Conservation (phyloP, 1,140 invertebrate species). For the Coptotermes formosanus region DNA sequence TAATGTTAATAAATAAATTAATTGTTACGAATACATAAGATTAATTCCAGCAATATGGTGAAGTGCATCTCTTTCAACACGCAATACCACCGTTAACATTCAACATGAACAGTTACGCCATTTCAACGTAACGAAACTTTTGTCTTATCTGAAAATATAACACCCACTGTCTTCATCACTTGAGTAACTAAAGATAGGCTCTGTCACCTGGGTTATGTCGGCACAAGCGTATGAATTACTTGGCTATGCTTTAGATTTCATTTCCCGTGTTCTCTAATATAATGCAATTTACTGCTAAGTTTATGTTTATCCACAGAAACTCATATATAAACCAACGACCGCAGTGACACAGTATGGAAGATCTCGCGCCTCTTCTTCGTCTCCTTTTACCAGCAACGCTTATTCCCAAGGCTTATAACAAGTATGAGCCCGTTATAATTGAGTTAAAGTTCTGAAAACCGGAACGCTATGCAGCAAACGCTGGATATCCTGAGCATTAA, state of each 20-base stretch:
- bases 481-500: not conserved
- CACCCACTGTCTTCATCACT: not conserved
- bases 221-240: not conserved
- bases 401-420: conserved; percentile 2
- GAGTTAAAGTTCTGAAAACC: not conserved
- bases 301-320: not conserved
- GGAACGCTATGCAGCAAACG: not conserved
- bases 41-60: too few species aligned
- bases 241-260: not conserved
- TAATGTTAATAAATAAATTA: too few species aligned
- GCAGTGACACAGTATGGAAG: not conserved
- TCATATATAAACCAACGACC: not conserved
- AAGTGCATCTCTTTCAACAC: too few species aligned
- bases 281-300: not conserved
- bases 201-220: not conserved
- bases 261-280: not conserved
- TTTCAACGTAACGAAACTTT: not conserved
- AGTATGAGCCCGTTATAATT: not conserved
- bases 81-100: too few species aligned
- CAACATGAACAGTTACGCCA: not conserved
- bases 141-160: not conserved
- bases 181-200: not conserved
- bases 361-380: not conserved
- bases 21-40: too few species aligned
- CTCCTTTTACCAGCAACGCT: not conserved